Conservation (phyloP, 2,113 vertebrate species). For the Ancistrus triradiatus region DNA sequence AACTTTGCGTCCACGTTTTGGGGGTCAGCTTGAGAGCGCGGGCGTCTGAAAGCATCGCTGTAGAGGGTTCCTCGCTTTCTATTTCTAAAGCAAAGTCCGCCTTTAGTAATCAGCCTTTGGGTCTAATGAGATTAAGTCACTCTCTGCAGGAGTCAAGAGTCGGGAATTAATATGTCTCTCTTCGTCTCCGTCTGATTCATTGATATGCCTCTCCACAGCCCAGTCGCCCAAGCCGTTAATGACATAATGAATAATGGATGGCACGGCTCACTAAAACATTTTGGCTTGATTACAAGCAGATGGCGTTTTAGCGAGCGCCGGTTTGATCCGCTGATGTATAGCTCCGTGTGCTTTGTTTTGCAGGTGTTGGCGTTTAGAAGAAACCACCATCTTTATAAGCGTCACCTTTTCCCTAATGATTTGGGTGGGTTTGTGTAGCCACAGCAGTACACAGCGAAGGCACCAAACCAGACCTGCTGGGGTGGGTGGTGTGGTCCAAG, state of each 20-base stretch:
- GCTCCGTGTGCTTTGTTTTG: slow-evolving; percentile 38
- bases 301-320: slow-evolving; percentile 64
- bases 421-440: no score
- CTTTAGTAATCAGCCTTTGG: slow-evolving; percentile 27
- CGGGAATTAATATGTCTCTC: slow-evolving; percentile 43
- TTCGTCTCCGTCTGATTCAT: slow-evolving; percentile 51
- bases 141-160: slow-evolving; percentile 38
- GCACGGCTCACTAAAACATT: slow-evolving; percentile 63
- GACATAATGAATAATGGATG: slow-evolving; percentile 74
- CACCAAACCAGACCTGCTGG: no score
- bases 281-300: slow-evolving; percentile 68
- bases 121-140: slow-evolving; percentile 48
- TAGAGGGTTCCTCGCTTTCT: slow-evolving; percentile 4
- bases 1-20: no score
- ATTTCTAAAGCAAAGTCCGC: slow-evolving; percentile 25
- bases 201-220: slow-evolving; percentile 57
- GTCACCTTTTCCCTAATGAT: no score
- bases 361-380: no score
- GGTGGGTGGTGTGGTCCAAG: no score
- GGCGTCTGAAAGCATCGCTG: no score
- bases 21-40: no score
- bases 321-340: slow-evolving; percentile 66
- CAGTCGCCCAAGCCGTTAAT: slow-evolving; percentile 60
- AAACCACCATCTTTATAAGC: no score
- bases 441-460: no score